Conservation (phyloP, 2,113 vertebrate species). For the Sorex fumeus region DNA sequence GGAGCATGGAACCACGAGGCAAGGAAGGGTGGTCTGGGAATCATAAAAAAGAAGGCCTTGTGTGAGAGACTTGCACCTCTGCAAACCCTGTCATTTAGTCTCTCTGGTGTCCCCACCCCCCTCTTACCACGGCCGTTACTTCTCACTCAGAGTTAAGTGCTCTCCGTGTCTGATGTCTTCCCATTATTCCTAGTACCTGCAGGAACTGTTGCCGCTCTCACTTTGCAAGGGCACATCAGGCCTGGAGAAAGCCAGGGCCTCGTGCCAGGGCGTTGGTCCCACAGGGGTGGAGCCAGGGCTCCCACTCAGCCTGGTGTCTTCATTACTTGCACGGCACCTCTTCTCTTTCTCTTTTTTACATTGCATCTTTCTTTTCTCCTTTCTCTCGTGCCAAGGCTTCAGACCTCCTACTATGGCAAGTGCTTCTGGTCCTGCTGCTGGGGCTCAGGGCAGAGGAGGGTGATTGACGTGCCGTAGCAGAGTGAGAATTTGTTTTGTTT, state of each 20-base stretch:
- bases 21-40: conserved; percentile 5
- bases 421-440: background rate
- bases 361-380: conserved; percentile 26
- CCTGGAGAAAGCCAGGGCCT: background rate
- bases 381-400: background rate
- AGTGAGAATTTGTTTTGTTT: background rate
- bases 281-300: background rate
- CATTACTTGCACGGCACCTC: background rate
- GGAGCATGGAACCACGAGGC: background rate
- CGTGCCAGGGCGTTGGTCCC: background rate
- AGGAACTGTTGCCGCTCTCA: background rate
- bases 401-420: background rate
- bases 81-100: background rate
- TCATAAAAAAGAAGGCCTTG: background rate
- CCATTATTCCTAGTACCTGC: too few relatives aligned
- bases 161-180: background rate
- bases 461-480: background rate
- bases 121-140: background rate
- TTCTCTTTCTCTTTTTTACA: background rate
- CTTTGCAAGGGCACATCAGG: background rate
- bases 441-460: background rate
- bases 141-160: background rate
- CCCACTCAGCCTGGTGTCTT: background rate
- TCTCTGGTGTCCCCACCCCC: background rate
- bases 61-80: background rate